Conservation (phyloP, 1,140 invertebrate species). For the Batillaria attramentaria region DNA sequence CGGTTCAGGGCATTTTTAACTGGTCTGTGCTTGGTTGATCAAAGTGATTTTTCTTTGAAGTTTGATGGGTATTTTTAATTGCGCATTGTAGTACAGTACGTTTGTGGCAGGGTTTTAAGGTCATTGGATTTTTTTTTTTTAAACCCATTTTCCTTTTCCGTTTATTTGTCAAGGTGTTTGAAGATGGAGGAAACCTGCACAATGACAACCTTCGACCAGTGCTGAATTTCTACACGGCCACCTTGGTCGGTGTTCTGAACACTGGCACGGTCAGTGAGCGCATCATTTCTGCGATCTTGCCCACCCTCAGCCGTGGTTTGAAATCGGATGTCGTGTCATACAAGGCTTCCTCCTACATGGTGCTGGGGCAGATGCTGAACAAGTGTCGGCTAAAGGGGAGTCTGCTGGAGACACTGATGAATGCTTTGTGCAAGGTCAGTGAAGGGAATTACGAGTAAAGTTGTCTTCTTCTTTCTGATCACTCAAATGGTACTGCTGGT, state of each 20-base stretch:
- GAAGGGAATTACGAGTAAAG: not conserved
- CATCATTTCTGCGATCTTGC: slow-evolving; percentile 80
- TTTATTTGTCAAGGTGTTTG: slow-evolving; percentile 12
- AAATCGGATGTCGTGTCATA: slow-evolving; percentile 80
- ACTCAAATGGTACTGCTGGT: too few species aligned
- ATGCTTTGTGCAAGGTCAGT: slow-evolving; percentile 66
- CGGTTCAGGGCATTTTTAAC: too few species aligned
- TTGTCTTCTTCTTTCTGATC: too few species aligned
- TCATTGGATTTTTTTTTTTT: too few species aligned
- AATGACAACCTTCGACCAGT: slow-evolving; percentile 76
- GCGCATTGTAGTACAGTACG: too few species aligned
- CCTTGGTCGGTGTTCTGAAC: slow-evolving; percentile 80
- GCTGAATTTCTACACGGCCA: slow-evolving; percentile 84
- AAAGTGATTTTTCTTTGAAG: too few species aligned
- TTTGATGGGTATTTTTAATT: too few species aligned
- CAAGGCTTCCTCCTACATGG: slow-evolving; percentile 82
- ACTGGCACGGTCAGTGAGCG: slow-evolving; percentile 77
- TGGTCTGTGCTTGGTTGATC: too few species aligned
- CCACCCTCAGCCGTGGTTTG: slow-evolving; percentile 80
- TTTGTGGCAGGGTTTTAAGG: too few species aligned
- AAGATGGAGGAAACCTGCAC: slow-evolving; percentile 10
- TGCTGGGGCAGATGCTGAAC: slow-evolving; percentile 79
- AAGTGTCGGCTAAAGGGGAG: slow-evolving; percentile 78
- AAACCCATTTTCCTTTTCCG: not conserved
- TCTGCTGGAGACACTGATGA: slow-evolving; percentile 77